phyloP scores from a whole-genome alignment of 2,888 invertebrate genomes.

The Lamproptera curius region DNA sequence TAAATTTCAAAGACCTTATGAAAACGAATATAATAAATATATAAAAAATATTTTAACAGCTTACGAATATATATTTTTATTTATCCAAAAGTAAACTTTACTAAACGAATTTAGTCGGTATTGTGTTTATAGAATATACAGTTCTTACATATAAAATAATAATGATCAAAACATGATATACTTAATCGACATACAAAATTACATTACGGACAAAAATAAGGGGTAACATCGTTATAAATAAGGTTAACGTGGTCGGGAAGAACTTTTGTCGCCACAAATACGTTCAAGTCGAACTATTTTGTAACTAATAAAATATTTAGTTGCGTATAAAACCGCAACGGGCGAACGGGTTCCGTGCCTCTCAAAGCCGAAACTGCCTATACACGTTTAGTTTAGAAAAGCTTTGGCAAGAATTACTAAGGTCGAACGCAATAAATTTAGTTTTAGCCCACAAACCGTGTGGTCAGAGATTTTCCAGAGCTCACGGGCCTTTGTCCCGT shows the following conservation, averaged over 20 bases:
- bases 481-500: conserved; percentile 69
- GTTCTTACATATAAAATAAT: no score
- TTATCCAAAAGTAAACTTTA: no score
- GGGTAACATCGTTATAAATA: no score
- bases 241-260: background rate
- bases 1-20: no score
- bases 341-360: conserved; percentile 52
- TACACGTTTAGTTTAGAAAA: conserved; percentile 65
- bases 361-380: conserved; percentile 65
- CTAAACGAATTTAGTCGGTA: no score
- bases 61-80: no score
- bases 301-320: conserved; percentile 72
- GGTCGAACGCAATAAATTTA: conserved; percentile 77
- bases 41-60: no score
- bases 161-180: no score
- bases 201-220: no score
- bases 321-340: conserved; percentile 66
- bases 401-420: conserved; percentile 72
- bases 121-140: no score
- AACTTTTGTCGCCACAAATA: background rate
- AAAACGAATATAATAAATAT: no score
- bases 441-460: conserved; percentile 72
- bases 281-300: conserved; percentile 50
- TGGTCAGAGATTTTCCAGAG: conserved; percentile 68
- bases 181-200: no score